A percentile compares a stretch with the other conserved stretches of the same genome.
Conservation (phyloP, 2,113 vertebrate species). For the Eupsittula cactorum region DNA sequence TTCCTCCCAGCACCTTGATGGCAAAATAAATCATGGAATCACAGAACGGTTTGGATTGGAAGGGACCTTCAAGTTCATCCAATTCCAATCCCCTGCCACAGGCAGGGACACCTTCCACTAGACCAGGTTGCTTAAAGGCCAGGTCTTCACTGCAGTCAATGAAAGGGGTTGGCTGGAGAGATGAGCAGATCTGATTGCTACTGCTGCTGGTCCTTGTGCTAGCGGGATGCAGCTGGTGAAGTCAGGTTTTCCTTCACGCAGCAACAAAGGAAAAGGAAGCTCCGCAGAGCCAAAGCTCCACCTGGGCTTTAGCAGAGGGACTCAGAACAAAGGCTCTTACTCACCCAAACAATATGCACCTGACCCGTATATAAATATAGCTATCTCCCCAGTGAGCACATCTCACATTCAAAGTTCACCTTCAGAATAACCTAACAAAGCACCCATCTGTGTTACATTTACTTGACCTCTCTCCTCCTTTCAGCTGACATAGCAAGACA, state of each 20-base stretch:
- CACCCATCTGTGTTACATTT: background rate
- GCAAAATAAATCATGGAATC: background rate
- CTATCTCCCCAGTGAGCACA: background rate
- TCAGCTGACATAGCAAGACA: background rate
- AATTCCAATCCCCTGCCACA: background rate
- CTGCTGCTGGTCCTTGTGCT: background rate
- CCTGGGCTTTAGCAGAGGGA: background rate
- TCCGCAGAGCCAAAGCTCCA: slow-evolving; percentile 20
- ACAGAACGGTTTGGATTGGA: background rate
- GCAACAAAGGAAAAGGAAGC: slow-evolving; percentile 51
- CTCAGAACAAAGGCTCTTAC: slow-evolving; percentile 22
- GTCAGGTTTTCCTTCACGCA: background rate
- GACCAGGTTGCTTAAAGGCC: background rate
- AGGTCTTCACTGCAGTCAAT: background rate
- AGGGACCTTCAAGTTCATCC: background rate
- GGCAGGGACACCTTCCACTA: background rate
- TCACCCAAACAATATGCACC: slow-evolving; percentile 15
- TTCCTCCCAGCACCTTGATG: background rate
- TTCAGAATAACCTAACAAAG: background rate
- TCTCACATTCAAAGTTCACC: slow-evolving; percentile 34
- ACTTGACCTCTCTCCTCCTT: background rate
- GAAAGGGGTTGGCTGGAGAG: fast-evolving
- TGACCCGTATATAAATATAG: background rate
- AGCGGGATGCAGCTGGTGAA: background rate
- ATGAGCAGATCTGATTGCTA: fast-evolving